A percentile compares a stretch with the other conserved stretches of the same genome.
phyloP scores from a whole-genome alignment of 2,113 vertebrate species.

The Sprattus sprattus region DNA sequence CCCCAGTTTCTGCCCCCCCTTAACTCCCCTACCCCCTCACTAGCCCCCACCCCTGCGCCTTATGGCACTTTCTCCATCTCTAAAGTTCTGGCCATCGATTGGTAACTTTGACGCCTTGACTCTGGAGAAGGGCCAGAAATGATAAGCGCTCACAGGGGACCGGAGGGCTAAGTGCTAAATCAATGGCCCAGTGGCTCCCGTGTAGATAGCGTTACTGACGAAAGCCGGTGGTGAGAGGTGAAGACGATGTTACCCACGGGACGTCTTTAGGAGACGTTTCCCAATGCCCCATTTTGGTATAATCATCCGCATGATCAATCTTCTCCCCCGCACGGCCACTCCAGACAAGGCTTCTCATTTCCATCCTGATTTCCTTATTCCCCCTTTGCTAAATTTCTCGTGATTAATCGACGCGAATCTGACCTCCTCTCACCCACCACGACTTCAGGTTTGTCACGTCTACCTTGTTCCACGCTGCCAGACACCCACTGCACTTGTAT shows the following conservation, averaged over 20 bases:
- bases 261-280: constrained; percentile 69
- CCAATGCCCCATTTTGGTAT: constrained; percentile 48
- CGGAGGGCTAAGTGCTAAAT: constrained; percentile 76
- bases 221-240: constrained; percentile 65
- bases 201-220: constrained; percentile 73
- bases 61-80: constrained; percentile 50
- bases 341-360: constrained; percentile 42
- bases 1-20: background rate
- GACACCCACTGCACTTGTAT: background rate
- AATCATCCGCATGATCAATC: constrained; percentile 65
- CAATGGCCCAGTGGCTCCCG: constrained; percentile 69
- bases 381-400: background rate
- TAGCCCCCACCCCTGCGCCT: constrained; percentile 36
- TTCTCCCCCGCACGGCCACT: constrained; percentile 25
- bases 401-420: constrained; percentile 35
- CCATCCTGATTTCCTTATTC: constrained; percentile 8
- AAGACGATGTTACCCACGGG: constrained; percentile 68
- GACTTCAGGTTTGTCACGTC: background rate
- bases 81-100: constrained; percentile 70
- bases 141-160: constrained; percentile 76
- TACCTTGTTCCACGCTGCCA: background rate
- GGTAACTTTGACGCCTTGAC: constrained; percentile 68
- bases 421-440: background rate
- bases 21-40: background rate
- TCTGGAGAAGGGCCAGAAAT: constrained; percentile 63